Base-by-base conservation (phyloP, 2,113 vertebrate species). In the Serilophus lunatus region DNA sequence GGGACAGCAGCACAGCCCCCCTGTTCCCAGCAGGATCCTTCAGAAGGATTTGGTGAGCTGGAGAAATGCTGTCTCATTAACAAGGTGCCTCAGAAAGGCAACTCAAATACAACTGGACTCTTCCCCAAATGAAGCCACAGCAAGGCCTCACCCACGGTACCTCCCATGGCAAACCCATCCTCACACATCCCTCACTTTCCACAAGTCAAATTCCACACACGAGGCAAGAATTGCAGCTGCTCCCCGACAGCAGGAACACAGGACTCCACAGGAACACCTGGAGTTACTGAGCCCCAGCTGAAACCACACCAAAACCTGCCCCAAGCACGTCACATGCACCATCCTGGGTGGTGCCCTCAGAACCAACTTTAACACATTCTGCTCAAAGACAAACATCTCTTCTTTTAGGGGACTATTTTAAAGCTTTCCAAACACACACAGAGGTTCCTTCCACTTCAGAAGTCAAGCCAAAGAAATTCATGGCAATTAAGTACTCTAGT, bases 291-390 rank as follows among this genome's bases (percentile, higher is more conserved):
- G 45, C 47, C 8, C 2, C 77, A 70, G 69, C 60, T 63, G 63
- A 78, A 85, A 60, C 40, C 75, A 64, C 45, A 22, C 9, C 0
- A 0, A 63, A 66, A 75, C 11, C 35, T 35, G 44, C 35, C 49
- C 51, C 0, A 1, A 47, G 74, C 50, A 17, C 0, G 0, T 40
- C 57, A 47, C 38, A 5, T 3, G 23, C n/a, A 45, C 1, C 7
- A 44, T 24, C 64, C 38, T n/a, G 35, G 31, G 74, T 17, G 3
- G 42, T 51, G 54, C 66, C 82, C 70, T 45, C 74, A 65, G 87
- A 57, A 82, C 6, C 71, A 82, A 44, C 72, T 42, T 36, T 40
- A 44, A 4, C 26, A 44, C 44, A 16, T 29, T 74, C 36, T 80
- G 59, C 82, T 61, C 9, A 1, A 84, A 82, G 40, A 71, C 36